These are phyloP conservation scores for Neoaliturus tenellus DNA, from an alignment of 2,888 invertebrate species.

Conservation along the genomic window DNA sequence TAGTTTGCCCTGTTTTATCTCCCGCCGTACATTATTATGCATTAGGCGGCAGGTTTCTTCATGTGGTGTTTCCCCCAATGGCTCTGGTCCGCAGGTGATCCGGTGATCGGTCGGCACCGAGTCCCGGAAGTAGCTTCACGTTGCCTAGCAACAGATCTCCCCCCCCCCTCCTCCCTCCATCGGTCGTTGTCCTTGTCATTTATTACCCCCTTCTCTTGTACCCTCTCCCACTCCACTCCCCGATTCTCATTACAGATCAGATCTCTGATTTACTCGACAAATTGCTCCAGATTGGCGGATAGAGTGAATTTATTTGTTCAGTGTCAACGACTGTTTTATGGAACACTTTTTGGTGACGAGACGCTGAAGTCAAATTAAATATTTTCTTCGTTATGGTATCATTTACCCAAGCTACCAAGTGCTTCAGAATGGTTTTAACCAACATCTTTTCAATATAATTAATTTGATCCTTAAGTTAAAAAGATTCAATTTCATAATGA, in stretches of 20 bases:
- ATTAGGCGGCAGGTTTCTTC: too few species aligned
- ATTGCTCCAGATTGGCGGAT: constrained; percentile 17
- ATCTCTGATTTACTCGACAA: constrained; percentile 25
- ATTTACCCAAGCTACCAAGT: too few species aligned
- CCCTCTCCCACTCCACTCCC: constrained; percentile 32
- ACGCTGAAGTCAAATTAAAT: too few species aligned
- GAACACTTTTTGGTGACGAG: too few species aligned
- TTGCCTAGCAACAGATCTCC: constrained; percentile 36
- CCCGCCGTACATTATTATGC: too few species aligned
- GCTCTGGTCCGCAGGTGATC: not conserved
- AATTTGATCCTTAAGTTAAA: too few species aligned
- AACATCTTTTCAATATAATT: too few species aligned
- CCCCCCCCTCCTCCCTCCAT: constrained; percentile 51
- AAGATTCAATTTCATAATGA: too few species aligned
- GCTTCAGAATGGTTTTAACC: too few species aligned
- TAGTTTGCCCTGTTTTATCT: too few species aligned
- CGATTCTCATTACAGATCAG: constrained; percentile 25
- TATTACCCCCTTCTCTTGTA: constrained; percentile 44
- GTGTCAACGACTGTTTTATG: constrained; percentile 4
- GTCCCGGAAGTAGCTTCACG: constrained; percentile 39
- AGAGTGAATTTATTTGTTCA: constrained; percentile 9
- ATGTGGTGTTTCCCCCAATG: too few species aligned
- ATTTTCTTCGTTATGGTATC: too few species aligned
- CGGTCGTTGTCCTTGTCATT: constrained; percentile 55
- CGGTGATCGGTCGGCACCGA: not conserved